A percentile compares a stretch with the other conserved stretches of the same genome.
Conservation (phyloP, 2,797 vertebrate species). For the Bovichtus diacanthus region DNA sequence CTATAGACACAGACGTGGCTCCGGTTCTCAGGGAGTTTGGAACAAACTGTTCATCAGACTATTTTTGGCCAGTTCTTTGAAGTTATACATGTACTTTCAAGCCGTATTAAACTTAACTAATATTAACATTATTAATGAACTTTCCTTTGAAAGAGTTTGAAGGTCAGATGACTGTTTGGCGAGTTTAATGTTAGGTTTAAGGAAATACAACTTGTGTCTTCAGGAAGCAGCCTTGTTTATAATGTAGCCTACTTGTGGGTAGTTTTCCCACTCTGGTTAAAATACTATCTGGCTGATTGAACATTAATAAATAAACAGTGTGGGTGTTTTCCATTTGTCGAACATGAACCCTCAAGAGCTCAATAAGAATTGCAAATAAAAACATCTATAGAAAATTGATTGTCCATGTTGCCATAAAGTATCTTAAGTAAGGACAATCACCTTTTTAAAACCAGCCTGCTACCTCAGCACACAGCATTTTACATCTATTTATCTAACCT, state of each 20-base stretch:
- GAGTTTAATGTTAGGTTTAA: slow-evolving; percentile 9
- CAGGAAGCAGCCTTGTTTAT: not conserved
- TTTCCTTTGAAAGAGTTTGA: not conserved
- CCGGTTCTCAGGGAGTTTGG: slow-evolving; percentile 46
- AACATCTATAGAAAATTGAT: no score
- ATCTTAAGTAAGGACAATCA: no score
- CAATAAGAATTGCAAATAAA: no score
- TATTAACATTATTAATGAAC: not conserved
- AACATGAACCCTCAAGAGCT: not conserved
- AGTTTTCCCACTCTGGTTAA: slow-evolving; percentile 6
- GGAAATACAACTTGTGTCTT: not conserved
- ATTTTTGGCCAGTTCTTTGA: slow-evolving; percentile 25
- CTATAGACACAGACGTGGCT: slow-evolving; percentile 30
- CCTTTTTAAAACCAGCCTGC: no score
- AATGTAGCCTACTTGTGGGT: not conserved
- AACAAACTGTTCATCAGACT: slow-evolving; percentile 35
- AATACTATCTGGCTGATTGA: not conserved
- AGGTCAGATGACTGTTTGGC: not conserved
- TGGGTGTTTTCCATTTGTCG: not conserved
- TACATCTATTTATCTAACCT: no score
- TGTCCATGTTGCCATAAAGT: no score
- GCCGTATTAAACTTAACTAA: not conserved
- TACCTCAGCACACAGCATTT: no score
- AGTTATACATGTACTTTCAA: slow-evolving; percentile 1
- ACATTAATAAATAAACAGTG: not conserved